These are phyloP conservation scores for Neotragus pygmaeus DNA, from an alignment of 2,113 vertebrate species.

Conservation along the genomic window DNA sequence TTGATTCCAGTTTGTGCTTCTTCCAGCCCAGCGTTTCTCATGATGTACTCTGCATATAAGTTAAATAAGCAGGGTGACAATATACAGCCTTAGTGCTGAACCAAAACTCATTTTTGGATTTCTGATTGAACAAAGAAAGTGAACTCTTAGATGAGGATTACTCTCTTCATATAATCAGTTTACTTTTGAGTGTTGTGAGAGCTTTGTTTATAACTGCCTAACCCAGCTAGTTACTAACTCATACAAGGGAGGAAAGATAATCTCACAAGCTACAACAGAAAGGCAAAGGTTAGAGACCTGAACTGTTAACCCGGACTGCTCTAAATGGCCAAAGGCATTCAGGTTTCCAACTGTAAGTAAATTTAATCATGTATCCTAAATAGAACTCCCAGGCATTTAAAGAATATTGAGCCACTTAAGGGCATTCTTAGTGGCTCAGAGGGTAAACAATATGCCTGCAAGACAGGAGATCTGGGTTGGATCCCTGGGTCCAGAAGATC, in stretches of 20 bases:
- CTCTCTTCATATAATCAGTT: not conserved
- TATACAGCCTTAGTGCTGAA: not conserved
- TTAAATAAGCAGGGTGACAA: too few relatives aligned
- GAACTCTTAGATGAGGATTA: not conserved
- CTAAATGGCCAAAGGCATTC: not conserved
- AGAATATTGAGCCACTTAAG: not conserved
- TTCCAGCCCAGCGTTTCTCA: too few relatives aligned
- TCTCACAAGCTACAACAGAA: not conserved
- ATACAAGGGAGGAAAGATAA: not conserved
- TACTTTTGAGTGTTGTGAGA: not conserved
- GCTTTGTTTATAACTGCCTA: not conserved
- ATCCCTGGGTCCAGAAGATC: not conserved
- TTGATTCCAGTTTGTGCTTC: too few relatives aligned
- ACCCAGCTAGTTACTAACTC: not conserved
- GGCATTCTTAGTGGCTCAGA: not conserved
- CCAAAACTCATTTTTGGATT: not conserved
- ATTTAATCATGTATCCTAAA: not conserved
- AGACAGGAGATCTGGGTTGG: not conserved
- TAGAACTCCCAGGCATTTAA: rapidly evolving
- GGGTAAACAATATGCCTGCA: not conserved
- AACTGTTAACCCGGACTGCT: not conserved
- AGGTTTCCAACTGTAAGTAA: not conserved
- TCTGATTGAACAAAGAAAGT: not conserved
- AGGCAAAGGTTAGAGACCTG: not conserved
- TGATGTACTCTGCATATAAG: too few relatives aligned